Percentiles rank a stretch among this genome's conserved stretches.
Conservation (phyloP, 1,140 invertebrate species). For the Branchinecta lynchi region DNA sequence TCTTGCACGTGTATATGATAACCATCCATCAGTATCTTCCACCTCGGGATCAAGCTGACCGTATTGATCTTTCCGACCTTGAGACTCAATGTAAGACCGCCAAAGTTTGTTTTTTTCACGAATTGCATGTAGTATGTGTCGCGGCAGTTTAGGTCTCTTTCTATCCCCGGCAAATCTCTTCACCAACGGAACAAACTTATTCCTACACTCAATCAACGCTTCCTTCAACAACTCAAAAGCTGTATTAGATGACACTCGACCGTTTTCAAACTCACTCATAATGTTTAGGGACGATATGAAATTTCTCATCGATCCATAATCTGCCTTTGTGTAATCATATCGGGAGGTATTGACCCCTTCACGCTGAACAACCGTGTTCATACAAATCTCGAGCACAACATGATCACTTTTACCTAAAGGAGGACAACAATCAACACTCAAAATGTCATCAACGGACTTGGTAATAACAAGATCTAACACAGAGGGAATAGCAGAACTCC, state of each 20-base stretch:
- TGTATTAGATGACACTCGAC: too few species aligned
- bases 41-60: background rate
- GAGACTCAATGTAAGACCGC: background rate
- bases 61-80: background rate
- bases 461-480: slow-evolving; percentile 2
- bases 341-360: background rate
- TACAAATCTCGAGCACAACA: slow-evolving; percentile 4
- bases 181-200: slow-evolving; percentile 1
- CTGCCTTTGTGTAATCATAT: background rate
- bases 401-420: too few species aligned
- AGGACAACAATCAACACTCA: background rate
- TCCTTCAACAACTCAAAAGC: background rate
- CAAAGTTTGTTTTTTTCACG: slow-evolving; percentile 6
- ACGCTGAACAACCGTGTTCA: background rate
- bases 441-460: slow-evolving; percentile 6
- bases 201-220: background rate
- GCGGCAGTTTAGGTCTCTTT: background rate
- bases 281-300: too few species aligned
- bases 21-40: background rate
- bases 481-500: background rate
- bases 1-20: background rate
- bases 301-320: background rate
- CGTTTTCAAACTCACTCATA: too few species aligned
- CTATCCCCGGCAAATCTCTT: background rate
- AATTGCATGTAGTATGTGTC: background rate